A percentile compares a stretch with the other conserved stretches of the same genome.
Conservation (phyloP, 2,888 invertebrate genomes). For the Agrochola macilenta region DNA sequence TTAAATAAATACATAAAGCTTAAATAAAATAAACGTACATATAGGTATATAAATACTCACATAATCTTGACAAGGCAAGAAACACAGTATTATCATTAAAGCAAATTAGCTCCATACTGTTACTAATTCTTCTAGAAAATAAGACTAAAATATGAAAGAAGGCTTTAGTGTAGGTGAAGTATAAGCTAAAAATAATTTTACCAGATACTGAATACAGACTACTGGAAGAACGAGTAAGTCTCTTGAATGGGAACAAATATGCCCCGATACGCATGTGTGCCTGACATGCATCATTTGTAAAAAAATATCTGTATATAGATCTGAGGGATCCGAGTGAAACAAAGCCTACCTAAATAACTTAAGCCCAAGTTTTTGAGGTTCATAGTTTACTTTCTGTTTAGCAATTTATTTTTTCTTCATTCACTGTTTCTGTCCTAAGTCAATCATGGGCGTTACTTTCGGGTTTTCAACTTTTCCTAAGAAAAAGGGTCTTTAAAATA, state of each 20-base stretch:
- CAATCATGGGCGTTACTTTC: background rate
- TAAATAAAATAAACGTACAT: too few species aligned
- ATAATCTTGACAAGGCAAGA: background rate
- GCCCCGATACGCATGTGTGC: conserved; percentile 6
- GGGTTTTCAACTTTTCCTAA: background rate
- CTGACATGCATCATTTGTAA: conserved; percentile 10
- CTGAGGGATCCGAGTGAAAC: background rate
- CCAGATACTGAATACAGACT: background rate
- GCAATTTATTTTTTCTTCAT: background rate
- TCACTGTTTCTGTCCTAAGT: background rate
- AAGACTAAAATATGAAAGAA: background rate
- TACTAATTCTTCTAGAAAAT: background rate
- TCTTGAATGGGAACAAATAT: conserved; percentile 5
- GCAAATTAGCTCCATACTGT: background rate
- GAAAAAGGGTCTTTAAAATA: background rate
- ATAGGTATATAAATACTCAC: too few species aligned
- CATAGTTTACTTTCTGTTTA: background rate
- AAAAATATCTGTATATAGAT: conserved; percentile 19
- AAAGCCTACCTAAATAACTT: background rate
- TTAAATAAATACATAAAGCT: too few species aligned
- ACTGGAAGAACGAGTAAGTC: background rate
- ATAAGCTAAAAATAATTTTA: background rate
- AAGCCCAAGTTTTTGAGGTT: background rate
- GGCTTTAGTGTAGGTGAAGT: too few species aligned
- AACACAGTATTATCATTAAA: background rate